Evolutionary conservation across 2,888 invertebrate genomes (phyloP).

Genomic region (Drosophila koepferae): DNA sequence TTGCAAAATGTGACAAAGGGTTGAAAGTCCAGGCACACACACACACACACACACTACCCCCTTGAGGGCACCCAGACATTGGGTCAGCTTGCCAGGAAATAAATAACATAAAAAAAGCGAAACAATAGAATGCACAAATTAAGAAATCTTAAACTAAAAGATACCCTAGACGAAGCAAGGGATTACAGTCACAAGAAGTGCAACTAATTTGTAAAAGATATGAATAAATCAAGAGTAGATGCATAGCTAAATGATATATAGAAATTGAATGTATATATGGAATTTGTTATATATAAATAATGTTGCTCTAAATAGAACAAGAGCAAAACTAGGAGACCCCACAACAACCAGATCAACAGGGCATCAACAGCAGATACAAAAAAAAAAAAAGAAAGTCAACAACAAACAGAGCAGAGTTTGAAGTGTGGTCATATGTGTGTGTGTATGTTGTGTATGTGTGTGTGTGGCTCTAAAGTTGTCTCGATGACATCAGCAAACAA

Average conservation of each 20-base stretch:
- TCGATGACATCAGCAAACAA: conserved; percentile 80
- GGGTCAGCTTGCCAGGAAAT: conserved; percentile 57
- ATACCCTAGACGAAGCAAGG: not conserved
- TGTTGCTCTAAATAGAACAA: no score
- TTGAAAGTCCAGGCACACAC: conserved; percentile 36
- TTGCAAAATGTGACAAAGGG: conserved; percentile 78
- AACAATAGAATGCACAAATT: not conserved
- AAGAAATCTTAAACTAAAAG: not conserved
- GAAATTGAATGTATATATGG: no score
- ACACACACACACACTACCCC: not conserved
- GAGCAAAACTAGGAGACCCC: not conserved
- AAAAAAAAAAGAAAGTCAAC: conserved; percentile 11
- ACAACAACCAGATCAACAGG: not conserved
- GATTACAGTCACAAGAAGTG: no score
- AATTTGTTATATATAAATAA: no score
- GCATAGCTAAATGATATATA: no score
- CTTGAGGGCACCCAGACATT: conserved; percentile 35
- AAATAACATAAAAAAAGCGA: conserved; percentile 31
- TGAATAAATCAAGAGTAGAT: no score
- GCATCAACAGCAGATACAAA: not conserved
- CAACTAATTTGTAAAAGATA: no score
- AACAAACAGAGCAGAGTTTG: conserved; percentile 18
- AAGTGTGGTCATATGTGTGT: conserved; percentile 39
- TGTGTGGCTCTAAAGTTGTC: conserved; percentile 41
- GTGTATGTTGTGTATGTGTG: conserved; percentile 21